phyloP scores from a whole-genome alignment of 2,888 invertebrate species.

The Strigamia transsilvanica region DNA sequence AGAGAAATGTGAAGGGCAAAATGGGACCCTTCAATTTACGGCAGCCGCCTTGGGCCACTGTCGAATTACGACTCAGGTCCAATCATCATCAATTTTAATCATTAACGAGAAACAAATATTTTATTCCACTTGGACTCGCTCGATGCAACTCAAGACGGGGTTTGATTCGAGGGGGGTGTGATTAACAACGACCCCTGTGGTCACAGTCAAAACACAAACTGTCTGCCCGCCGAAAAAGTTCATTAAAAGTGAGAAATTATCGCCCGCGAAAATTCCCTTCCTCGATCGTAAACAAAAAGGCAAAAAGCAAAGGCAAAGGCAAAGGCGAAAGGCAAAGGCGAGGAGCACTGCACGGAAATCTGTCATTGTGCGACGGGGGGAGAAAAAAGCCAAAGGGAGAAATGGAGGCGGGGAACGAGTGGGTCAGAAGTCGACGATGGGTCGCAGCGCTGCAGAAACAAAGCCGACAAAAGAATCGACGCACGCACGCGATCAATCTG shows the following conservation, averaged over 20 bases:
- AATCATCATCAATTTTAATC: constrained; percentile 48
- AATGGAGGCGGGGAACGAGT: not conserved
- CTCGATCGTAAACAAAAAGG: not conserved
- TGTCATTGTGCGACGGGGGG: constrained; percentile 26
- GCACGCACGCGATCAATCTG: constrained; percentile 44
- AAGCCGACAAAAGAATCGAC: constrained; percentile 44
- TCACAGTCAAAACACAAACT: constrained; percentile 16
- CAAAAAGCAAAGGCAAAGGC: not conserved
- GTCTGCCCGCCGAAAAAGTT: not conserved
- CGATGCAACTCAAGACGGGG: not conserved
- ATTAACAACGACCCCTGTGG: not conserved
- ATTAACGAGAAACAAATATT: constrained; percentile 37
- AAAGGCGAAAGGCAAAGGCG: too few relatives aligned
- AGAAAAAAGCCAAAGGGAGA: not conserved
- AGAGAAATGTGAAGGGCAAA: not conserved
- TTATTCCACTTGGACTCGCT: constrained; percentile 4
- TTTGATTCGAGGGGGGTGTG: not conserved
- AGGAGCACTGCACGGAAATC: too few relatives aligned
- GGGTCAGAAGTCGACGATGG: constrained; percentile 39
- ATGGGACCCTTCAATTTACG: constrained; percentile 8
- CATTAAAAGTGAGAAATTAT: not conserved
- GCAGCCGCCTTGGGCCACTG: not conserved
- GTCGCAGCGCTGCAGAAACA: constrained; percentile 39
- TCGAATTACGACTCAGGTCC: constrained; percentile 10
- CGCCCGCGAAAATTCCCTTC: not conserved